Evolutionary conservation across 2,888 invertebrate species (phyloP), one percentile per base, ranked within the genome.

Genomic region (Dicycla oo): DNA sequence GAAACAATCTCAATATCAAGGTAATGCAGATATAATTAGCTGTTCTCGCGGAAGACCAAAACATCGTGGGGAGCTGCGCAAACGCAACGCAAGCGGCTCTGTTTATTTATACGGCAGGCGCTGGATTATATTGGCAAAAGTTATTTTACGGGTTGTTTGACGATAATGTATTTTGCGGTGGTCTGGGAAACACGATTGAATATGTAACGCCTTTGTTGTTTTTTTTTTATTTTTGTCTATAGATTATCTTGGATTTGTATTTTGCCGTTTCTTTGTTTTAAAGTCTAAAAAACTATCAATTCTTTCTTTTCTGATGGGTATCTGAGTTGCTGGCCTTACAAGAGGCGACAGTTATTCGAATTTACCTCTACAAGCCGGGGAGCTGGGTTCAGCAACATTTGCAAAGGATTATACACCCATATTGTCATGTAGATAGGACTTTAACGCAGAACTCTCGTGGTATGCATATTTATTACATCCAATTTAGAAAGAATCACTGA

Each of bases 1-100:
- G 34, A 10, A 67, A 65, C 26, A 63, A 63, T 72, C 53, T 73
- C 81, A 80, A 73, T 67, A 78, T 78, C 82, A 80, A 81, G 82
- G 82, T 81, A 67, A 68, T 47, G 49, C 57, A 61, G 73, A 67
- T 80, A 81, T 73, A 73, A 73, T 81, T 69, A 77, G 66, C 23
- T 56, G 18, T 73, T 64, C 56, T 66, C 58, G 47, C 7, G 47
- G 69, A 54, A 73, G 30, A 73, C 58, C 56, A 53, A 71, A 75
- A 81, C 49, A 66, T 61, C 51, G 38, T 66, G 18, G 4, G 45
- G 3, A 64, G 26, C 73, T 73, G 80, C 67, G 64, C 69, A 65
- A 56, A 64, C 73, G 82, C 81, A 68, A 65, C 66, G 78, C 72
- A 72, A 62, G 49, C 57, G 30, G 34, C 47, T 57, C 45, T 69